phyloP scores from a whole-genome alignment of 1,140 invertebrate species.

The Venustaconcha ellipsiformis region DNA sequence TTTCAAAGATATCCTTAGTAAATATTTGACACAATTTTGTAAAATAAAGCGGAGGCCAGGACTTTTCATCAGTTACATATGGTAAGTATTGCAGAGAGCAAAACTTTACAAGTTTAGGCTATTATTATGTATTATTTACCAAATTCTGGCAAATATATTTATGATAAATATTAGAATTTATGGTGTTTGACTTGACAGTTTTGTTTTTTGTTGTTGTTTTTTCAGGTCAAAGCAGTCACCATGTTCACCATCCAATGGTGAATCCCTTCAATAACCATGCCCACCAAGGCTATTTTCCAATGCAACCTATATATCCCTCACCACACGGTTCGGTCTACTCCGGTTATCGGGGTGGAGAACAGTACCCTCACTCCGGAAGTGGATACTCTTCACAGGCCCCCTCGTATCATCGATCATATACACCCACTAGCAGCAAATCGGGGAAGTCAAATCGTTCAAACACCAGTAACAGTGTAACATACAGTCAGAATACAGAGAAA shows the following conservation, averaged over 20 bases:
- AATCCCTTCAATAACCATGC: slow-evolving; percentile 42
- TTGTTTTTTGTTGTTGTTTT: background rate
- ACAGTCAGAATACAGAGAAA: slow-evolving; percentile 56
- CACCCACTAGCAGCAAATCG: slow-evolving; percentile 61
- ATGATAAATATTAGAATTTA: too few species aligned
- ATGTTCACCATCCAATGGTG: slow-evolving; percentile 15
- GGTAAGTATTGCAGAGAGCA: too few species aligned
- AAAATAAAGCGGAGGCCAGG: too few species aligned
- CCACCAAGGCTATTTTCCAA: slow-evolving; percentile 59
- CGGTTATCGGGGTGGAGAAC: slow-evolving; percentile 20
- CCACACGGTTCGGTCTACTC: slow-evolving; percentile 46
- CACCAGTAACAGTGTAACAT: slow-evolving; percentile 46
- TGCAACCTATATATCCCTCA: slow-evolving; percentile 54
- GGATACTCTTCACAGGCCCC: slow-evolving; percentile 34
- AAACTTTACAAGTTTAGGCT: too few species aligned
- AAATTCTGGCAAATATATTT: too few species aligned
- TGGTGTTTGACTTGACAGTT: too few species aligned
- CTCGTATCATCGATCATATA: slow-evolving; percentile 54
- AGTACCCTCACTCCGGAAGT: slow-evolving; percentile 27
- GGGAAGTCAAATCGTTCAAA: slow-evolving; percentile 58
- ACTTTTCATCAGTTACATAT: too few species aligned
- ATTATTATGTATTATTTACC: too few species aligned
- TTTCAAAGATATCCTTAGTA: too few species aligned
- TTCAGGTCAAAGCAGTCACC: slow-evolving; percentile 31
- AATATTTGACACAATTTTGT: too few species aligned